These are phyloP conservation scores for Zenarchopterus dispar DNA, from an alignment of 2,797 vertebrate genomes.

Conservation along the genomic window DNA sequence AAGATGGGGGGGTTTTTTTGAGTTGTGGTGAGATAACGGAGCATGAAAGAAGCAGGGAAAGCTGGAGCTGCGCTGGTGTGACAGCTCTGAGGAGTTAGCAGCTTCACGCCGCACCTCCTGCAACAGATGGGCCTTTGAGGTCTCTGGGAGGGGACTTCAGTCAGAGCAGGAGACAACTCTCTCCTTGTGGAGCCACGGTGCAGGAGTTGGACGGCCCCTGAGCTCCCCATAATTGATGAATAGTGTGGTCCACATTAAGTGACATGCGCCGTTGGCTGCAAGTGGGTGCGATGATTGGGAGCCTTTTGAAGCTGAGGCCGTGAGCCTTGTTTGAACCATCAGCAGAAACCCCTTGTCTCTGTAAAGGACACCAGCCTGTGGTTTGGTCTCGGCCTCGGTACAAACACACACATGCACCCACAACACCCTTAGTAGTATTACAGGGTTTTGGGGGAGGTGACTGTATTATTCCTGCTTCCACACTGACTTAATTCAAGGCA, in stretches of 20 bases:
- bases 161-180: slow-evolving; percentile 77
- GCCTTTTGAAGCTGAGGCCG: slow-evolving; percentile 75
- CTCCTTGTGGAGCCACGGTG: slow-evolving; percentile 60
- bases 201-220: slow-evolving; percentile 59
- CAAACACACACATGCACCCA: slow-evolving; percentile 43
- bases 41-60: slow-evolving; percentile 34
- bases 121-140: slow-evolving; percentile 69
- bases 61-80: slow-evolving; percentile 34
- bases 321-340: slow-evolving; percentile 77
- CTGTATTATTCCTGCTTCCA: slow-evolving; percentile 78
- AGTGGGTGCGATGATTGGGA: slow-evolving; percentile 74
- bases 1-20: slow-evolving; percentile 8
- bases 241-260: slow-evolving; percentile 78
- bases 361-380: slow-evolving; percentile 82
- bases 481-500: slow-evolving; percentile 79
- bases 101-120: slow-evolving; percentile 60
- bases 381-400: slow-evolving; percentile 67
- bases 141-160: slow-evolving; percentile 54
- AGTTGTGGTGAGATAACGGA: slow-evolving; percentile 36
- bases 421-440: slow-evolving; percentile 54
- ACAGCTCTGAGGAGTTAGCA: slow-evolving; percentile 63
- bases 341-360: slow-evolving; percentile 67
- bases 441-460: slow-evolving; percentile 66
- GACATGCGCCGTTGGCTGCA: slow-evolving; percentile 80
- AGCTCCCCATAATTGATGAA: slow-evolving; percentile 80